Evolutionary conservation across 2,113 vertebrate species (phyloP).

Genomic region (Centrocercus urophasianus): DNA sequence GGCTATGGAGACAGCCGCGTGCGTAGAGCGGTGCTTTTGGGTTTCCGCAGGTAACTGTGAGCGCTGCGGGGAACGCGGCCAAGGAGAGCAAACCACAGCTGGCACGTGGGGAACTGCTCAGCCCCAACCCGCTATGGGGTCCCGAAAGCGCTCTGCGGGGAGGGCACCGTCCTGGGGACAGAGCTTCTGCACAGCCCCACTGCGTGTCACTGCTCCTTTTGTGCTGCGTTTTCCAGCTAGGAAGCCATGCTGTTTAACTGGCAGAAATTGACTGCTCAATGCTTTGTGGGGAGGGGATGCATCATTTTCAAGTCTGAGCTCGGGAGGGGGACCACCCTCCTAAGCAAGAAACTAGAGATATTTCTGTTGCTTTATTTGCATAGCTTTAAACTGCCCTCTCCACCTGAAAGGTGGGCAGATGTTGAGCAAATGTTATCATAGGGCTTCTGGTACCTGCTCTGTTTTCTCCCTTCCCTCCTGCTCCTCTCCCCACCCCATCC

Average conservation of each 20-base stretch:
- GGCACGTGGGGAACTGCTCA: neutral
- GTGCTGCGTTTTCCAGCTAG: neutral
- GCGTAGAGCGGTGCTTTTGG: conserved; percentile 49
- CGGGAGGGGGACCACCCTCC: neutral
- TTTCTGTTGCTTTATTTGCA: neutral
- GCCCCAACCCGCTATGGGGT: neutral
- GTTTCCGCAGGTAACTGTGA: conserved; percentile 79
- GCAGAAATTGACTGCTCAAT: neutral
- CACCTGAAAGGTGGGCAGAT: neutral
- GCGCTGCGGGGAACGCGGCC: conserved; percentile 43
- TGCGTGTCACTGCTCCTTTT: neutral
- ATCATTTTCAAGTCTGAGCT: neutral
- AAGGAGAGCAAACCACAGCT: conserved; percentile 63
- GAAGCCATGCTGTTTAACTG: neutral
- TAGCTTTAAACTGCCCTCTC: neutral
- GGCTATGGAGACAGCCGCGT: conserved; percentile 73
- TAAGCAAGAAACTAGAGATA: neutral
- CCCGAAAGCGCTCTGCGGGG: neutral
- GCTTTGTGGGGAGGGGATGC: neutral
- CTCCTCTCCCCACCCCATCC: neutral
- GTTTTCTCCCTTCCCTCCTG: neutral
- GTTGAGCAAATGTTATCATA: neutral
- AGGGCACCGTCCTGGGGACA: neutral
- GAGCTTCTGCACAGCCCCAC: neutral
- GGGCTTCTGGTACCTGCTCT: neutral